These are phyloP conservation scores for Premnoplex brunnescens DNA, from an alignment of 2,797 vertebrate genomes.

Conservation along the genomic window DNA sequence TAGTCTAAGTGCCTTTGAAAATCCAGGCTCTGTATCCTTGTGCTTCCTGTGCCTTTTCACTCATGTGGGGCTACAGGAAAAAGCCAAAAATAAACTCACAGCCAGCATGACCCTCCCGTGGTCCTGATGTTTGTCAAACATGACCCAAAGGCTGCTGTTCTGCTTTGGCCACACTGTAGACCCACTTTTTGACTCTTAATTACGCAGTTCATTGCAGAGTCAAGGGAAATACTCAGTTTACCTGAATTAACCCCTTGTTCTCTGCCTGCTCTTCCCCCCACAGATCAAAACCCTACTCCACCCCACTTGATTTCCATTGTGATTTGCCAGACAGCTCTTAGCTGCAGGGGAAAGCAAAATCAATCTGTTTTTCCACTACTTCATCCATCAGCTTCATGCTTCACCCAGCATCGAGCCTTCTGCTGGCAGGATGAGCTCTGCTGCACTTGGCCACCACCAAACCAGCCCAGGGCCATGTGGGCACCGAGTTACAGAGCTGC, in stretches of 20 bases:
- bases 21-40: background rate
- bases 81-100: background rate
- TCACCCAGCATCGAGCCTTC: background rate
- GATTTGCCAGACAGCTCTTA: background rate
- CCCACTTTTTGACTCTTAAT: background rate
- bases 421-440: background rate
- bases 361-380: conserved; percentile 20
- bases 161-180: background rate
- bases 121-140: background rate
- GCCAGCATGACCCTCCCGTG: fast-evolving
- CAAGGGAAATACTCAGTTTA: background rate
- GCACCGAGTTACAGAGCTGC: background rate
- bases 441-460: background rate
- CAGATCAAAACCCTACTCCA: background rate
- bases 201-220: background rate
- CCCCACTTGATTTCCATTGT: background rate
- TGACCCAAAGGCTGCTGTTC: background rate
- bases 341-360: conserved; percentile 16
- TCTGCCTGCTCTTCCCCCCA: background rate
- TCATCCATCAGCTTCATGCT: conserved; percentile 20
- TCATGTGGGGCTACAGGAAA: background rate
- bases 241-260: background rate
- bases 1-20: background rate
- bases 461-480: conserved; percentile 1
- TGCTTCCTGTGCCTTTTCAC: background rate